Evolutionary conservation across 1,140 invertebrate species (phyloP).

Genomic region (Phymastichus coffea): DNA sequence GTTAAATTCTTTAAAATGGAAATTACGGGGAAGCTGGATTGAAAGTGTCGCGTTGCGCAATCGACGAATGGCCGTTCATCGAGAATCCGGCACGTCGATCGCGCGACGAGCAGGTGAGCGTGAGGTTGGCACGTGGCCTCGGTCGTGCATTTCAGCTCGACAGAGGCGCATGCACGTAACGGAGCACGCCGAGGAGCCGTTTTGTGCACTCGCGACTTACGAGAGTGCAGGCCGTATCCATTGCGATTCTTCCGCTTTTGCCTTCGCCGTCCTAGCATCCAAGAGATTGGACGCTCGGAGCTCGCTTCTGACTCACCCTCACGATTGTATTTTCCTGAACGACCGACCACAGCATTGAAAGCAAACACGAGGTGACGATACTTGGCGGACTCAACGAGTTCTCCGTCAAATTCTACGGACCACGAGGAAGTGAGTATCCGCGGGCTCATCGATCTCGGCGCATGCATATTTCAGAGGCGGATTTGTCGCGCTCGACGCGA

Average conservation of each 20-base stretch:
- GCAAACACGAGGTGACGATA: constrained; percentile 98
- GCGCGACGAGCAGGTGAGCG: too few relatives aligned
- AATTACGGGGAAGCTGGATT: too few relatives aligned
- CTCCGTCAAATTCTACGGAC: constrained; percentile 99
- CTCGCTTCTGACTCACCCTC: too few relatives aligned
- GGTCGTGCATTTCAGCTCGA: too few relatives aligned
- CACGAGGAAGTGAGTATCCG: constrained; percentile 87
- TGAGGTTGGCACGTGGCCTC: neutral
- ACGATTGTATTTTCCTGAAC: constrained; percentile 43
- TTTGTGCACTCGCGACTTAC: constrained; percentile 20
- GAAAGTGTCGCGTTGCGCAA: too few relatives aligned
- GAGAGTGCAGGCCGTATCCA: neutral
- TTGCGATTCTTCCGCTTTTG: constrained; percentile 4
- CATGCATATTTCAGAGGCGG: too few relatives aligned
- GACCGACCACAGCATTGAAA: constrained; percentile 96
- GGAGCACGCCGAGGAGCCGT: constrained; percentile 23
- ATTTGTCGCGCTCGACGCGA: too few relatives aligned
- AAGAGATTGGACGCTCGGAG: too few relatives aligned
- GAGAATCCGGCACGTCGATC: too few relatives aligned
- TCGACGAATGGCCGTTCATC: too few relatives aligned
- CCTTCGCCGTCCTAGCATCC: neutral
- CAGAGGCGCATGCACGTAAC: constrained; percentile 10
- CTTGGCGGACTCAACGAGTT: constrained; percentile 98
- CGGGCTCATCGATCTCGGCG: too few relatives aligned
- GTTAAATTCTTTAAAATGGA: too few relatives aligned